phyloP scores from a whole-genome alignment of 2,888 invertebrate genomes.

The Lissonota sp. region DNA sequence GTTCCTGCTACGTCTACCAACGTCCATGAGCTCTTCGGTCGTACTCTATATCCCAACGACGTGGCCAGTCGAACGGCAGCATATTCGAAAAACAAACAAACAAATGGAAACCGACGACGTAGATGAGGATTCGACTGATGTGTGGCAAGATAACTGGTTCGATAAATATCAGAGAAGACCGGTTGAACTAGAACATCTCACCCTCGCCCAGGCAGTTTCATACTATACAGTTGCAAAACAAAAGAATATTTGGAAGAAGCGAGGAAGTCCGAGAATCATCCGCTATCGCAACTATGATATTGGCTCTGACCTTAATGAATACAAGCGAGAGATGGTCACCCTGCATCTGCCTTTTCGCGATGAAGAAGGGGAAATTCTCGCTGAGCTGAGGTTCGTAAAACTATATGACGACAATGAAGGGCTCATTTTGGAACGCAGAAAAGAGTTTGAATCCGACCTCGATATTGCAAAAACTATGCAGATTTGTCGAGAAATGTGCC shows the following conservation, averaged over 20 bases:
- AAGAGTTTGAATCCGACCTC: constrained; percentile 32
- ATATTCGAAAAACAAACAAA: constrained; percentile 74
- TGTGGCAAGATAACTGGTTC: constrained; percentile 81
- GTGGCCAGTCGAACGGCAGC: constrained; percentile 78
- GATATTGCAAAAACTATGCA: constrained; percentile 29
- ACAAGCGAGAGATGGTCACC: constrained; percentile 65
- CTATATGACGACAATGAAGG: constrained; percentile 52
- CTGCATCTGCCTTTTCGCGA: constrained; percentile 78
- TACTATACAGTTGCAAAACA: constrained; percentile 63
- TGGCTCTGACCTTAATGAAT: constrained; percentile 73
- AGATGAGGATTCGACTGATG: constrained; percentile 66
- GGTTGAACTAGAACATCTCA: constrained; percentile 62
- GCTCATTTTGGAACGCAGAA: constrained; percentile 13
- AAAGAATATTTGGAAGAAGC: neutral
- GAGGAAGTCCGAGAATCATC: constrained; percentile 68
- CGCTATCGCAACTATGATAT: constrained; percentile 79
- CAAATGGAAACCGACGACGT: constrained; percentile 67
- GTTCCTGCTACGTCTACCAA: constrained; percentile 81
- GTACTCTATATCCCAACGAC: constrained; percentile 67
- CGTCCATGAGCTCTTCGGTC: constrained; percentile 75
- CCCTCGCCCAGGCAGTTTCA: constrained; percentile 79
- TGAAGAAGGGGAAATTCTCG: constrained; percentile 79
- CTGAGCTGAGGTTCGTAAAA: constrained; percentile 74
- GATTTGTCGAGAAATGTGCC: constrained; percentile 36
- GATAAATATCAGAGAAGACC: constrained; percentile 81